Evolutionary conservation across 2,113 vertebrate species (phyloP).

Genomic region (Eonycteris spelaea): DNA sequence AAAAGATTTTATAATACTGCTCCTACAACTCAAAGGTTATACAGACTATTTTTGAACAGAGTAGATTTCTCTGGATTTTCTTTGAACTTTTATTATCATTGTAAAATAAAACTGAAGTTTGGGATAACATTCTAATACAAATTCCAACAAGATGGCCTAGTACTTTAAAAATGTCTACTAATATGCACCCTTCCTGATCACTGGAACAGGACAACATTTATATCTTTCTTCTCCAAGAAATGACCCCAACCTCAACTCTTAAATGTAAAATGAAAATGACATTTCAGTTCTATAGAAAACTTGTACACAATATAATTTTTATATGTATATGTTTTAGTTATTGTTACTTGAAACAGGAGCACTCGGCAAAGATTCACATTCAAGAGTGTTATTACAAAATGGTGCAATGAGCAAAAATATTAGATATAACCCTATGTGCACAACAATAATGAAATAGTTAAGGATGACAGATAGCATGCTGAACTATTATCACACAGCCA

Average conservation of each 20-base stretch:
- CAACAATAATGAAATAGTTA: neutral
- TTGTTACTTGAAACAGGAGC: neutral
- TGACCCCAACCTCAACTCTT: neutral
- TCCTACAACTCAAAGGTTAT: constrained; percentile 48
- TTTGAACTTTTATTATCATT: constrained; percentile 25
- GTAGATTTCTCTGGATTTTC: constrained; percentile 12
- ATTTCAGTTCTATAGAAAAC: constrained; percentile 23
- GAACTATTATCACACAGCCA: neutral
- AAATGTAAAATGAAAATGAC: constrained; percentile 13
- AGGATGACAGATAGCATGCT: neutral
- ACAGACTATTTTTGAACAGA: constrained; percentile 34
- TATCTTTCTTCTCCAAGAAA: constrained; percentile 21
- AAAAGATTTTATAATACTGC: constrained; percentile 58
- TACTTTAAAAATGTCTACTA: constrained; percentile 10
- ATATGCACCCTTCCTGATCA: neutral
- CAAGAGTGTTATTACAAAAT: neutral
- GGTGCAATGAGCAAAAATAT: neutral
- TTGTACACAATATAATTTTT: neutral
- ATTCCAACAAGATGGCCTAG: constrained; percentile 19
- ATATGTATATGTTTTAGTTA: neutral
- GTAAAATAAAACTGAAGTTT: constrained; percentile 47
- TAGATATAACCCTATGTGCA: neutral
- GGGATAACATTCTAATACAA: constrained; percentile 28
- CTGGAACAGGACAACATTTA: neutral
- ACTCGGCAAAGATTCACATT: constrained; percentile 7